These are phyloP conservation scores for Drosophila limbata DNA, from an alignment of 2,888 invertebrate genomes.

Conservation along the genomic window DNA sequence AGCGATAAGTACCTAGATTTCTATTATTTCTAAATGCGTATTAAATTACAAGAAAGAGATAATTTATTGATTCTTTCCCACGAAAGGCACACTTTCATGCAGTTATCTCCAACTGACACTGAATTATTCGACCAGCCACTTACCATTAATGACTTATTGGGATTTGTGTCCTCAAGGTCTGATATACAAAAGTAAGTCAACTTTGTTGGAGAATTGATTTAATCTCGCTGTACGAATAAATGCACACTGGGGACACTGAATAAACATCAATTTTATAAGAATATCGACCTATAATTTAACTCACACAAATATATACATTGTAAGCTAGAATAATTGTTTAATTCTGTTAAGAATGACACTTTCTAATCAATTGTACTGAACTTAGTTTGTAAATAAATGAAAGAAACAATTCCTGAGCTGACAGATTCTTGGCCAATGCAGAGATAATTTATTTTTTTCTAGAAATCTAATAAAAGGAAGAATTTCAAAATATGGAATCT, in stretches of 20 bases:
- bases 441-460: too few species aligned
- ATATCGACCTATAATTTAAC: neutral
- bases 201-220: constrained; percentile 4
- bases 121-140: constrained; percentile 11
- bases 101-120: constrained; percentile 23
- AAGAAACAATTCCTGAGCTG: neutral
- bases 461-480: too few species aligned
- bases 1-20: constrained; percentile 52
- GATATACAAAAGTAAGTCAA: neutral
- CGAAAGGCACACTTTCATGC: neutral
- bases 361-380: neutral
- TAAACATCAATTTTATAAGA: neutral
- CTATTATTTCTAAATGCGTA: constrained; percentile 61
- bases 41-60: constrained; percentile 66
- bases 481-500: neutral
- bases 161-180: constrained; percentile 2
- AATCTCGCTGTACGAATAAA: constrained; percentile 11
- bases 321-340: neutral
- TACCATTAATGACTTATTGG: constrained; percentile 26
- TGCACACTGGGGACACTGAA: neutral
- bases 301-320: neutral
- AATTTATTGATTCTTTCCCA: constrained; percentile 44
- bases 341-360: neutral
- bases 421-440: too few species aligned
- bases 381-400: neutral